These are phyloP conservation scores for Cliona cf. orientalis DNA, from an alignment of 37 sponge, comb jelly and placozoan genomes.

Conservation along the genomic window DNA sequence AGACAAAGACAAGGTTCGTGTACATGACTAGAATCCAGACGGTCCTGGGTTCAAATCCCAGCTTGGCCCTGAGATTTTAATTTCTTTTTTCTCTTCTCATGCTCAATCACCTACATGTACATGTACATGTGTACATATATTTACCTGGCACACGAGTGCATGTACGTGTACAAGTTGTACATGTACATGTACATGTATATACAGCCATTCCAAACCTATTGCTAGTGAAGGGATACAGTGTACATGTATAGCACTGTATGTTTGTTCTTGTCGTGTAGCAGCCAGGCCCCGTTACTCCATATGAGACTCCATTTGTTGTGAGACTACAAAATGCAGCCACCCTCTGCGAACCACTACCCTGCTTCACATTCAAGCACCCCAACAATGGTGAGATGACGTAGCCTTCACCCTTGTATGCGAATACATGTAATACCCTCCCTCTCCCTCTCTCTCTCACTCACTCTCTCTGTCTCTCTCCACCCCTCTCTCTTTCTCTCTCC, in stretches of 20 bases:
- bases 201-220: background rate
- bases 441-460: too few relatives aligned
- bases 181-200: background rate
- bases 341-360: conserved; percentile 68
- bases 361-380: conserved; percentile 96
- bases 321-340: conserved; percentile 70
- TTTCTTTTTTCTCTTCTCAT: background rate
- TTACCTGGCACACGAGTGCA: too few relatives aligned
- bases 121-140: too few relatives aligned
- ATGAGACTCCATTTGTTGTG: conserved; percentile 95
- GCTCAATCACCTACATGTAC: background rate
- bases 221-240: background rate
- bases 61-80: too few relatives aligned
- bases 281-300: conserved; percentile 55
- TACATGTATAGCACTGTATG: background rate
- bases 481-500: too few relatives aligned
- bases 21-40: too few relatives aligned
- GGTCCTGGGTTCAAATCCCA: too few relatives aligned
- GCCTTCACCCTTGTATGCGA: background rate
- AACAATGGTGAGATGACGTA: conserved; percentile 55
- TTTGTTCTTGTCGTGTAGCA: background rate
- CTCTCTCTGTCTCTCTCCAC: too few relatives aligned
- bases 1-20: conserved; percentile 67
- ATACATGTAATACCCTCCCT: background rate
- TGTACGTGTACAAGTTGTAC: too few relatives aligned